Evolutionary conservation across 1,140 invertebrate genomes (phyloP), one percentile per base, ranked within the genome.

Genomic region (Apolygus lucorum): DNA sequence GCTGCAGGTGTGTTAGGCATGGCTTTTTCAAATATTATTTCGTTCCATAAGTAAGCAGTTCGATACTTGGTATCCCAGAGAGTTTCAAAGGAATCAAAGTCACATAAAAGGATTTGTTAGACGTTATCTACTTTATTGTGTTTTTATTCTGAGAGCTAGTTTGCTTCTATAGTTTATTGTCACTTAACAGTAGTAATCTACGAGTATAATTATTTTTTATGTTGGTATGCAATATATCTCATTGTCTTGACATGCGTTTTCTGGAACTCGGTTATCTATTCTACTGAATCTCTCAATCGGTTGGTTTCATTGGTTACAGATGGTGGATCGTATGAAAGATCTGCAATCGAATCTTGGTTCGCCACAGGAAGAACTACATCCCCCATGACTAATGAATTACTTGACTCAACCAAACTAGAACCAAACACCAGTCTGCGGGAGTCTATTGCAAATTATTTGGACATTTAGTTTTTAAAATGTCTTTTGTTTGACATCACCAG

Each of bases 281-380:
- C n/a, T n/a, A n/a, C n/a, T n/a, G n/a, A n/a, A n/a, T n/a, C n/a
- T n/a, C n/a, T n/a, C n/a, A n/a, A n/a, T n/a, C n/a, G n/a, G n/a
- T n/a, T 54, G 17, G 11, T 68, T 72, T 54, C 34, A 26, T 69
- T 54, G 63, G 63, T 77, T 77, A 21, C 78, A 84, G 90, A 92
- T 82, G 90, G 90, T 27, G 89, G 88, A 74, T 88, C 86, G 0
- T 92, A 92, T 75, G 90, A 92, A 75, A 82, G 83, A 75, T 80
- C 81, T 67, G 90, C 90, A 8, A 90, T 92, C 69, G 81, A 82
- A 27, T 85, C 88, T 74, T 92, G 90, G 89, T 86, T 92, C 67
- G 77, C 85, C 49, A 85, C 83, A 66, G 88, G 88, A 0, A 89
- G 88, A 76, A 82, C 82, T 71, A 85, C 85, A 0, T 90, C 88